Evolutionary conservation across 2,113 vertebrate species (phyloP).

Genomic region (Setophaga petechia): DNA sequence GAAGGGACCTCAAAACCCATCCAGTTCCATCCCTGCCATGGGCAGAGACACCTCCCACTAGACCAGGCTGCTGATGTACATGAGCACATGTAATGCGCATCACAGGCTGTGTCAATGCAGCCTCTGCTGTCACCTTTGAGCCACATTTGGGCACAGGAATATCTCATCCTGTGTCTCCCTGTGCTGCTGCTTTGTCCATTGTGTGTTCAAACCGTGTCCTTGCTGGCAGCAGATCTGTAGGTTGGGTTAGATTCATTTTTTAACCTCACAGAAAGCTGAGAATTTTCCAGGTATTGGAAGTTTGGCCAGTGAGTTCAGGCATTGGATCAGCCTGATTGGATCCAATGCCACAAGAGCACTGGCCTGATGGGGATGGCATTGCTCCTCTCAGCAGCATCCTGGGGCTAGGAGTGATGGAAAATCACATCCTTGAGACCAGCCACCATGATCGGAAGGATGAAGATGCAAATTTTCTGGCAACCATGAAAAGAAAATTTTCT

Average conservation of each 20-base stretch:
- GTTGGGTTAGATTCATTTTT: background rate
- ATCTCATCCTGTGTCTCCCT: background rate
- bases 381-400: background rate
- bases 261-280: background rate
- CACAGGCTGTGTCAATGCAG: background rate
- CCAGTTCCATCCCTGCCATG: background rate
- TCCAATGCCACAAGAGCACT: background rate
- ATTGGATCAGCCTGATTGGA: background rate
- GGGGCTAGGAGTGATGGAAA: background rate
- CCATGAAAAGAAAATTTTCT: background rate
- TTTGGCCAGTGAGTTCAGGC: background rate
- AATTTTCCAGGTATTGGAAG: background rate
- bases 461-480: background rate
- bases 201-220: fast-evolving
- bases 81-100: background rate
- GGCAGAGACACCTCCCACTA: background rate
- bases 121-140: background rate
- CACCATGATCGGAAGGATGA: background rate
- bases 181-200: background rate
- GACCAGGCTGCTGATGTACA: background rate
- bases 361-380: background rate
- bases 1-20: background rate
- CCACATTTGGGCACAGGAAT: background rate
- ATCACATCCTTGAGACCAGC: background rate
- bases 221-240: background rate